phyloP scores from a whole-genome alignment of 2,113 vertebrate genomes.

The Mellivora capensis region DNA sequence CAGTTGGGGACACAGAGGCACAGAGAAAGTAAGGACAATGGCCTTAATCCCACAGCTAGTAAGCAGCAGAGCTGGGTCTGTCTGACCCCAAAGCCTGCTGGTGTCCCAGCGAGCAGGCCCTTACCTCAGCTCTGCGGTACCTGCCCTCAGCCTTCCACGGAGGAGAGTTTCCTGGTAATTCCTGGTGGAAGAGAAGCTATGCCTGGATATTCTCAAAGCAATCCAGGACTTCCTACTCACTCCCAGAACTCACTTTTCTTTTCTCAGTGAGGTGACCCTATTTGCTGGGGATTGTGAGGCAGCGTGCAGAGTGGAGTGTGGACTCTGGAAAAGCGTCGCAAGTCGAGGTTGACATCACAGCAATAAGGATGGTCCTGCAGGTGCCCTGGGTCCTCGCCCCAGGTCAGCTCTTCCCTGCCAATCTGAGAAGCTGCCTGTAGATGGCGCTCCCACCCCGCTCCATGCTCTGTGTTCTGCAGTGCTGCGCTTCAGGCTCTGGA shows the following conservation, averaged over 20 bases:
- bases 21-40: neutral
- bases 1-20: neutral
- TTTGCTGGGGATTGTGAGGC: neutral
- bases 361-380: accelerated
- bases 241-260: neutral
- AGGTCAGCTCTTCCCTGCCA: neutral
- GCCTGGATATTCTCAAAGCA: neutral
- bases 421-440: conserved; percentile 53
- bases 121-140: neutral
- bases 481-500: accelerated
- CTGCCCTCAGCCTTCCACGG: neutral
- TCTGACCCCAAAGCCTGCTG: neutral
- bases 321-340: accelerated
- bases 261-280: neutral
- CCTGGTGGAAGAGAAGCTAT: neutral
- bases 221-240: neutral
- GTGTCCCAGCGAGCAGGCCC: neutral
- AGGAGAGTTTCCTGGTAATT: neutral
- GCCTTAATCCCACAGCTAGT: neutral
- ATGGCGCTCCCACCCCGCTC: conserved; percentile 67
- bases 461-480: neutral
- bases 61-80: neutral
- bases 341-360: neutral
- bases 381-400: neutral
- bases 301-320: neutral